A percentile compares a stretch with the other conserved stretches of the same genome.
phyloP scores from a whole-genome alignment of 2,888 invertebrate species.

The Polymixis flavicincta region DNA sequence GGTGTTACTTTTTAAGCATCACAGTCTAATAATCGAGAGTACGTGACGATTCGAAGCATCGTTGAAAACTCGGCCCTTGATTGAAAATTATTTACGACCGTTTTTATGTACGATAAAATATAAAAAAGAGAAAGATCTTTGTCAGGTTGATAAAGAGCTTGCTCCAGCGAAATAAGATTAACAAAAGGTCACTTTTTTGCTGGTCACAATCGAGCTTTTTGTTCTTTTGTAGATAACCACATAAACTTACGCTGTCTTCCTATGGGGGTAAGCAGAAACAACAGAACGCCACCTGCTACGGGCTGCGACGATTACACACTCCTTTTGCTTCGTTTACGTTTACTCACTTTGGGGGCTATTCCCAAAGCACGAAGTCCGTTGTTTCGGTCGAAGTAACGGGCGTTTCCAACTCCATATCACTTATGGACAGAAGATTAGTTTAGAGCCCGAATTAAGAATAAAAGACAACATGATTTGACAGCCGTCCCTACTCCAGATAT shows the following conservation, averaged over 20 bases:
- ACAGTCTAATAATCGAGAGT: slow-evolving; percentile 4
- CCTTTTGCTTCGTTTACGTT: neutral
- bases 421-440: too few relatives aligned
- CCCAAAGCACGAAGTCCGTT: too few relatives aligned
- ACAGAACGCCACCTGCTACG: neutral
- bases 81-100: slow-evolving; percentile 50
- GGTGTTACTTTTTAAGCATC: neutral
- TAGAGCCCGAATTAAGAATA: too few relatives aligned
- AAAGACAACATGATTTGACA: too few relatives aligned
- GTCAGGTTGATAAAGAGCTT: slow-evolving; percentile 25
- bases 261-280: neutral
- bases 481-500: too few relatives aligned
- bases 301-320: too few relatives aligned
- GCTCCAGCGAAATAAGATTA: slow-evolving; percentile 1
- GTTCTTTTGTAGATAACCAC: neutral
- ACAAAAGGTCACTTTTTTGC: neutral
- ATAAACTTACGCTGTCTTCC: neutral
- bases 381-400: too few relatives aligned
- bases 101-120: slow-evolving; percentile 46
- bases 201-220: neutral
- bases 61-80: slow-evolving; percentile 28
- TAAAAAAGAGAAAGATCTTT: slow-evolving; percentile 15
- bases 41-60: slow-evolving; percentile 25
- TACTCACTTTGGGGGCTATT: too few relatives aligned
- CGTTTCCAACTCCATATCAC: too few relatives aligned